Conservation (phyloP, 2,113 vertebrate genomes). For the Xyrauchen texanus region DNA sequence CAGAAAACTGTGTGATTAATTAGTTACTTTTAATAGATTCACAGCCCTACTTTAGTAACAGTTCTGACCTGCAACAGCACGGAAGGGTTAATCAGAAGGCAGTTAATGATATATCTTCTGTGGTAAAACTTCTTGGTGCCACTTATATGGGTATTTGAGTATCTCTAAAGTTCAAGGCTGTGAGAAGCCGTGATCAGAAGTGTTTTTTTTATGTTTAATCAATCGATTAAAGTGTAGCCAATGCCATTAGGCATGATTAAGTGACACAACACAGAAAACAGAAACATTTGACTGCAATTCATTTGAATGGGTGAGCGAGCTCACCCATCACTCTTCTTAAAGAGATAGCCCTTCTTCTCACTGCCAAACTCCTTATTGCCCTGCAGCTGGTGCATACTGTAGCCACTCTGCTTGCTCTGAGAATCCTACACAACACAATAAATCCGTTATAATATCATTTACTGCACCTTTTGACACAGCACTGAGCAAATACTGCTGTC, state of each 20-base stretch:
- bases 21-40: too few species aligned
- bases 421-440: conserved; percentile 75
- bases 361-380: conserved; percentile 87
- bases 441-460: neutral
- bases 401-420: conserved; percentile 86
- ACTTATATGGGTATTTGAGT: too few species aligned
- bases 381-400: conserved; percentile 89
- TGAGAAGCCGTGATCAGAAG: too few species aligned
- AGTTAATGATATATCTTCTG: too few species aligned
- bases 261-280: neutral
- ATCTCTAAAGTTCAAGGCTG: too few species aligned
- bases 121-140: too few species aligned
- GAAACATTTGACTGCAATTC: neutral
- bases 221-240: neutral
- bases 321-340: conserved; percentile 88
- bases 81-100: too few species aligned
- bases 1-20: too few species aligned
- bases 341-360: conserved; percentile 85
- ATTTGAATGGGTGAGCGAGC: conserved; percentile 45
- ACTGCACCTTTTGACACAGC: conserved; percentile 18
- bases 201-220: neutral
- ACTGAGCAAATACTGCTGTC: neutral
- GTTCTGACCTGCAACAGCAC: too few species aligned
- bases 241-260: neutral
- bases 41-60: too few species aligned